A percentile compares a stretch with the other conserved stretches of the same genome.
Evolutionary conservation across 2,888 invertebrate species (phyloP).

Genomic region (Gnatocerus cornutus): DNA sequence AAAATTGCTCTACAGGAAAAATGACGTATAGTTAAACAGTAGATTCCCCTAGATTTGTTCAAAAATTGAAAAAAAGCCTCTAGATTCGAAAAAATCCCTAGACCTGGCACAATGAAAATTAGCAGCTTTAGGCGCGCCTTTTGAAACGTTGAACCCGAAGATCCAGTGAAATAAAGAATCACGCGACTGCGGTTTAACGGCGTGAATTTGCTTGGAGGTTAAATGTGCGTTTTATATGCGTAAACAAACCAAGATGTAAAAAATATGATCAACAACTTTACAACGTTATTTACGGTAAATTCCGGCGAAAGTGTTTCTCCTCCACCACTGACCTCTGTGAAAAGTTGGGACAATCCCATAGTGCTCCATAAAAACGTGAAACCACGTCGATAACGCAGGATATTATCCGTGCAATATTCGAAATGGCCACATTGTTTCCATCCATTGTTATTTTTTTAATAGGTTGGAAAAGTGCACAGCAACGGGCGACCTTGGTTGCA

Average conservation of each 20-base stretch:
- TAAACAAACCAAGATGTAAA: background rate
- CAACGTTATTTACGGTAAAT: conserved; percentile 6
- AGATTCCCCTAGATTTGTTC: no score
- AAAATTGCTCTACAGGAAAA: no score
- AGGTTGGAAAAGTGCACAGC: conserved; percentile 31
- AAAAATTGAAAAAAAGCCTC: no score
- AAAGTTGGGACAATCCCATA: background rate
- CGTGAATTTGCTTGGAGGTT: conserved; percentile 3
- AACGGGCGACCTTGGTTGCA: conserved; percentile 32
- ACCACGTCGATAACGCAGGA: conserved; percentile 9
- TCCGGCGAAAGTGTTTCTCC: background rate
- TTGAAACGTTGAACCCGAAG: no score
- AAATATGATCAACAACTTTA: conserved; percentile 5
- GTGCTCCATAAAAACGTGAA: background rate
- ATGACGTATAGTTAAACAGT: no score
- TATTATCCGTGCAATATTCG: conserved; percentile 22
- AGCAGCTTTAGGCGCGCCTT: no score
- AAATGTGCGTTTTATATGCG: background rate
- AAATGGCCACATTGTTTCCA: conserved; percentile 13
- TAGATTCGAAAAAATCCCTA: no score
- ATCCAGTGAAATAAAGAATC: no score
- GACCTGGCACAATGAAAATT: no score
- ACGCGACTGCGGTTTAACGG: background rate
- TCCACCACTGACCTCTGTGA: conserved; percentile 6
- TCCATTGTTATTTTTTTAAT: conserved; percentile 28